These are phyloP conservation scores for Ceratotherium simum DNA, from an alignment of 2,113 vertebrate genomes.

Conservation along the genomic window DNA sequence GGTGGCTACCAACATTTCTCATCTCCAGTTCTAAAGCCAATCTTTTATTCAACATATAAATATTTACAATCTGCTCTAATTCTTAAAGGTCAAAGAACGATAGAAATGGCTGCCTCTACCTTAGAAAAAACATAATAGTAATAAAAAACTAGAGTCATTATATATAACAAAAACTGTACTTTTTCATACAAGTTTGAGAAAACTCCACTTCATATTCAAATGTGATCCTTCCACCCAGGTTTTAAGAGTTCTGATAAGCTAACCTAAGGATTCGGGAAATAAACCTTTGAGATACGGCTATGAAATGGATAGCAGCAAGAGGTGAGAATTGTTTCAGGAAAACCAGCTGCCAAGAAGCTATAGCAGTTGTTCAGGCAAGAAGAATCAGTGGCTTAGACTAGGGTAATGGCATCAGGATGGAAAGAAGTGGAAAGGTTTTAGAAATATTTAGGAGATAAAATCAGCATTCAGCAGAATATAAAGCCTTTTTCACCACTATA, in stretches of 20 bases:
- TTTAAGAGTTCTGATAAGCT: neutral
- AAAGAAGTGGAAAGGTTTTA: neutral
- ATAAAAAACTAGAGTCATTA: neutral
- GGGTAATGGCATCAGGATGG: neutral
- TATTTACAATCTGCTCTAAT: neutral
- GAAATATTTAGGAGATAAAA: neutral
- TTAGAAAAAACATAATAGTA: neutral
- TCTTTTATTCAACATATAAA: neutral
- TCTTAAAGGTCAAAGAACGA: neutral
- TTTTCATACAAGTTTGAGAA: neutral
- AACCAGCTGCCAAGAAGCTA: neutral
- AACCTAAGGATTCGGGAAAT: neutral
- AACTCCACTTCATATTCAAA: neutral
- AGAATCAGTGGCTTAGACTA: neutral
- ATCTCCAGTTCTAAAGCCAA: neutral
- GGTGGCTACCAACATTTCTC: neutral
- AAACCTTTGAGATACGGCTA: neutral
- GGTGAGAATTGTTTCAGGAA: neutral
- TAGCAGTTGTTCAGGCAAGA: neutral
- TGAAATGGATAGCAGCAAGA: neutral
- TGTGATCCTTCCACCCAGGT: neutral
- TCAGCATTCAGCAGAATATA: neutral
- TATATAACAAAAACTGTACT: neutral
- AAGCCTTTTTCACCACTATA: neutral
- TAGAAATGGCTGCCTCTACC: neutral